These are phyloP conservation scores for Onychomys torridus DNA, from an alignment of 2,797 vertebrate genomes.

Conservation along the genomic window DNA sequence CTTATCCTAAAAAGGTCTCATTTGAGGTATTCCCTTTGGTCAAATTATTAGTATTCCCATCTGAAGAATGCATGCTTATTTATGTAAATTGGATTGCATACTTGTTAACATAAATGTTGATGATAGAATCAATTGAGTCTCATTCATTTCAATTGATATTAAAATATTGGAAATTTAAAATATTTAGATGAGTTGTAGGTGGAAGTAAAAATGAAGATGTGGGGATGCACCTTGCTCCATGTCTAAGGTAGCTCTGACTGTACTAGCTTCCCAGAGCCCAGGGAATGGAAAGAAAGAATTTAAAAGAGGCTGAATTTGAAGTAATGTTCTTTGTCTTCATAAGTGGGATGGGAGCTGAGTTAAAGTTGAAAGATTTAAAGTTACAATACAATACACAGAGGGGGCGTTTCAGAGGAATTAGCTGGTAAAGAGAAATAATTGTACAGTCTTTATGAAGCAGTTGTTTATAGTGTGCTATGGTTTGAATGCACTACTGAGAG, in stretches of 20 bases:
- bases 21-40: constrained; percentile 39
- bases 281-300: not conserved
- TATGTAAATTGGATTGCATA: constrained; percentile 48
- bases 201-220: not conserved
- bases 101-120: constrained; percentile 61
- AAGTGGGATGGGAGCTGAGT: not conserved
- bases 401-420: not conserved
- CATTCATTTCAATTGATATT: constrained; percentile 49
- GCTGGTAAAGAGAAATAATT: not conserved
- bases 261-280: not conserved
- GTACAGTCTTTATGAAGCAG: not conserved
- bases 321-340: not conserved
- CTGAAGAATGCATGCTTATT: constrained; percentile 51
- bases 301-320: not conserved
- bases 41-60: constrained; percentile 7
- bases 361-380: constrained; percentile 23
- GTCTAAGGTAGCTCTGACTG: not conserved
- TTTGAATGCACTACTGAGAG: not conserved
- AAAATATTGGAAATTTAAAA: constrained; percentile 52
- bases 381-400: not conserved
- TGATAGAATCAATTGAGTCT: constrained; percentile 56
- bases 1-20: constrained; percentile 27
- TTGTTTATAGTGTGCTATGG: not conserved
- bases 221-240: not conserved
- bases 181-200: constrained; percentile 21